Evolutionary conservation across 1,140 invertebrate species (phyloP).

Genomic region (Patella vulgata): DNA sequence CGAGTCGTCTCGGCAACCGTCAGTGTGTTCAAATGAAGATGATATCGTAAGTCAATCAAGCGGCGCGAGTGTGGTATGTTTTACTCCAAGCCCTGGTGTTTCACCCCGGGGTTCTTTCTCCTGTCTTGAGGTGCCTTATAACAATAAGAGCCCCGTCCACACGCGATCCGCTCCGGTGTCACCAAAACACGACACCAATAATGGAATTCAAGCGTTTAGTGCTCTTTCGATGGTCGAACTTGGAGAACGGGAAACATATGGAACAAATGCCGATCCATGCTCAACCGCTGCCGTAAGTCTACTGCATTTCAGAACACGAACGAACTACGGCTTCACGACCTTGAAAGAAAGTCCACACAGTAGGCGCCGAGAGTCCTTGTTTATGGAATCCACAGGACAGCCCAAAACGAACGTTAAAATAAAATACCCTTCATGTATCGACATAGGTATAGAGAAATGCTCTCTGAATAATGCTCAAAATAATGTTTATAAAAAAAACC

Average conservation of each 20-base stretch:
- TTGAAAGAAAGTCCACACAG: conserved; percentile 50
- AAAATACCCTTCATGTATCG: too few relatives aligned
- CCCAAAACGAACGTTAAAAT: too few relatives aligned
- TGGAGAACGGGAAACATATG: conserved; percentile 10
- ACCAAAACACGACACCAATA: conserved; percentile 45
- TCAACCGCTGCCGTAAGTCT: conserved; percentile 45
- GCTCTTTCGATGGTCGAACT: conserved; percentile 22
- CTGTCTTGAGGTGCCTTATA: conserved; percentile 39
- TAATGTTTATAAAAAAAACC: too few relatives aligned
- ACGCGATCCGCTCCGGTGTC: conserved; percentile 50
- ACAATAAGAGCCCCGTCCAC: conserved; percentile 21
- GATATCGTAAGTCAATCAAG: conserved; percentile 36
- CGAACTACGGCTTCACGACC: conserved; percentile 48
- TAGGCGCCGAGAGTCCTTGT: conserved; percentile 49
- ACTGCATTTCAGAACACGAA: conserved; percentile 44
- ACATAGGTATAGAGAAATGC: too few relatives aligned
- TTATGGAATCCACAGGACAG: not conserved
- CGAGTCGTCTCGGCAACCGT: conserved; percentile 51
- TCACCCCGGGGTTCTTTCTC: conserved; percentile 38
- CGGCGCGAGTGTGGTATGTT: conserved; percentile 33
- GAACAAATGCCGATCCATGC: conserved; percentile 45
- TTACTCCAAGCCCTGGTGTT: conserved; percentile 41
- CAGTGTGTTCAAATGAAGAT: conserved; percentile 42
- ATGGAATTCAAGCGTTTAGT: conserved; percentile 29
- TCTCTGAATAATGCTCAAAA: too few relatives aligned